These are phyloP conservation scores for Petroica traversi DNA, from an alignment of 2,113 vertebrate species.

Conservation along the genomic window DNA sequence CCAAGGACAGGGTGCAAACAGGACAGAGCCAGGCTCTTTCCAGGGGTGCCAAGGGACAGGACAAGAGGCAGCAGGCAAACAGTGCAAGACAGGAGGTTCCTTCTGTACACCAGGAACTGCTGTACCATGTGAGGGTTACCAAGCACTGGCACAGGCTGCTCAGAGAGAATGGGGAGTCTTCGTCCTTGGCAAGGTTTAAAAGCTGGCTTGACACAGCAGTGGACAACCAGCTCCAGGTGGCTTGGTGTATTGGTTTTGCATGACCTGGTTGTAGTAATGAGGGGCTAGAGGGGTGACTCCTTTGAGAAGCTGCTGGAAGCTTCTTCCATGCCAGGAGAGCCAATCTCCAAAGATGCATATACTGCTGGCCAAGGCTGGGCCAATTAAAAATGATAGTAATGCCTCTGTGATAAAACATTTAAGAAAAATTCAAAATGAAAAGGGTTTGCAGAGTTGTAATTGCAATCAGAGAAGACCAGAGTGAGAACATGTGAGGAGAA, in stretches of 20 bases:
- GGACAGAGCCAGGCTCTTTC: neutral
- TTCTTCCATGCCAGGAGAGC: neutral
- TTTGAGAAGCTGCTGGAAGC: neutral
- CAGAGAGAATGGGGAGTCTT: neutral
- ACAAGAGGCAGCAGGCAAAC: neutral
- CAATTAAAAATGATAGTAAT: neutral
- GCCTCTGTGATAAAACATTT: neutral
- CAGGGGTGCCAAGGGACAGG: neutral
- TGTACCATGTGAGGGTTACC: neutral
- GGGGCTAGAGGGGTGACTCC: neutral
- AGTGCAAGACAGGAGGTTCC: neutral
- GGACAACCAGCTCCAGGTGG: neutral
- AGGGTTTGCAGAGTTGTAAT: fast-evolving
- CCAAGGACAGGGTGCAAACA: neutral
- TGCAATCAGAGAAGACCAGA: neutral
- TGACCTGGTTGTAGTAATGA: neutral
- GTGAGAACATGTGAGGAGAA: neutral
- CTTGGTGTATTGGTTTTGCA: neutral
- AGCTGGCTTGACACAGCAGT: neutral
- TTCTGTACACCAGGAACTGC: neutral
- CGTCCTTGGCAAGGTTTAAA: neutral
- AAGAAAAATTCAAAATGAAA: neutral
- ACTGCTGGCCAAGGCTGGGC: neutral
- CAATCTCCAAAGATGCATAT: neutral
- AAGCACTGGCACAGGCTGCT: neutral